Base-by-base conservation (phyloP, 64 coral and sea anemone genomes). In the Trachythela sp. region DNA sequence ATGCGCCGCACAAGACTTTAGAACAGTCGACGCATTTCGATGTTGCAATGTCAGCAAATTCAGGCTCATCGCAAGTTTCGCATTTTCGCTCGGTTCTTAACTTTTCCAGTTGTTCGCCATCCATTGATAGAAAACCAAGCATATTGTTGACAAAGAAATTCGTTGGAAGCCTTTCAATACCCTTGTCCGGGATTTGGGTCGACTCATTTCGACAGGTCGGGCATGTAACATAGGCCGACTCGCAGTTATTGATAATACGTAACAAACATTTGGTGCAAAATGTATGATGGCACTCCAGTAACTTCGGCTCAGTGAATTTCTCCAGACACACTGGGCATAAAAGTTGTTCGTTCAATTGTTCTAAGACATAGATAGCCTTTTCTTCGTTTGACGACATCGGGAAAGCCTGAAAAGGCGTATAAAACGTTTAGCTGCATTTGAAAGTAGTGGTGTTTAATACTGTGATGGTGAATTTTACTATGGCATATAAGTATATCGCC, bases 321-420 rank as follows among this genome's bases (percentile, higher is more conserved):
- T 99, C 91, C 35, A 99, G 84, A 84, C 96, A 99, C 54, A 99
- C 92, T 43, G 96, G 93, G 38, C 96, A 99, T n/a, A 99, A 39
- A 0, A 99, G 51, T 35, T 99, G 96, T 43, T 99, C 96, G n/a
- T 91, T 95, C 68, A 99, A 92, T 86, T 99, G 93, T 13, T 99
- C 96, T 35, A 99, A 88, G 30, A 99, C 93, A 72, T 91, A 52
- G 40, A 94, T 83, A 2, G 93, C 96, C 35, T 80, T 80, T 80
- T 80, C 75, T 80, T 80, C 75, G 32, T 39, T 80, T 35, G 30
- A 80, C 31, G 33, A 34, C 75, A 80, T 80, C 32, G 33, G 0
- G 15, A 80, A 80, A 22, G 31, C 30, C 20, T 35, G 35, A 37
- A 27, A 38, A 35, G 4, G 30, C 13, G 31, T 8, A 70, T 70